Base-by-base conservation (phyloP, 2,797 vertebrate genomes). In the Hylomyscus alleni region DNA sequence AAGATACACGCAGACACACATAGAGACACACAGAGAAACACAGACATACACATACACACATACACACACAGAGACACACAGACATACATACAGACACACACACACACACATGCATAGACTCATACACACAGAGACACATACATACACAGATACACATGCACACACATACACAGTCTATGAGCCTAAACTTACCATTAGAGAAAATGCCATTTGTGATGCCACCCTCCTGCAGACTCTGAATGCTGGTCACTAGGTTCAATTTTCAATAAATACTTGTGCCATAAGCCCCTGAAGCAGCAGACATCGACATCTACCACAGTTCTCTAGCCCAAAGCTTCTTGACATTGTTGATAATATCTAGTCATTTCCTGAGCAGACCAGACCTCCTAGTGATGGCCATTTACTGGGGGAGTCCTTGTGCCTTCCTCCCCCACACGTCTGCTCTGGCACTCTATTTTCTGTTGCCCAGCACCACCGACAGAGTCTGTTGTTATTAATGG, bases 201-300 rank as follows among this genome's bases (percentile, higher is more conserved):
- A 26, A 37, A 9, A 13, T 0, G 2, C 20, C 47, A 0, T 0
- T 0, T 9, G 9, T 20, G 20, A 6, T 1, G 0, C 34, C 0
- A 14, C 54, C 3, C 44, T 2, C 2, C 50, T 24, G 0, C 10
- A 12, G 26, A 0, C 29, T 37, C 2, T 13, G 40, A 1, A 37
- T 26, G 0, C 34, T 22, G 11, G 7, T n/a, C 69, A 40, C 20
- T 37, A 13, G 47, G 12, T 0, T 1, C 1, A 37, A 52, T 5
- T 20, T 22, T 52, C 11, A 5, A 65, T 72, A 24, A 87, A 15
- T 17, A 19, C 2, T 20, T 69, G 15, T 34, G 54, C 19, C 34
- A 2, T 13, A 44, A 20, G 7, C 0, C 0, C 47, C 56, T 0
- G 6, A 13, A 76, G 52, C 44, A 75, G 24, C 3, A 37, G 17